A percentile compares a stretch with the other conserved stretches of the same genome.
These are phyloP conservation scores for Ptychoptera contaminata DNA, from an alignment of 2,888 invertebrate genomes.

Conservation along the genomic window DNA sequence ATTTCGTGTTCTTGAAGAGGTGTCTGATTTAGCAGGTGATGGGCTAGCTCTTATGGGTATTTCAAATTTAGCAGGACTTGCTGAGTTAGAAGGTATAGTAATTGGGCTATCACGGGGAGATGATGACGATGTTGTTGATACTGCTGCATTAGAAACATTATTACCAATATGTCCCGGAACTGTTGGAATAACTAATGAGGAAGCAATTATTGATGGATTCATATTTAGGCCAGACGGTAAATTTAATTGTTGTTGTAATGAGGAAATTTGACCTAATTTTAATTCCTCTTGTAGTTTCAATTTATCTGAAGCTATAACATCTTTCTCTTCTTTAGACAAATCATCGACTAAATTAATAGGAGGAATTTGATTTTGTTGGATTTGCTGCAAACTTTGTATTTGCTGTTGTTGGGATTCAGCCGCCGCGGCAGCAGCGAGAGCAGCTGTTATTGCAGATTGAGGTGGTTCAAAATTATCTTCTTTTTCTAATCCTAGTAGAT, in stretches of 20 bases:
- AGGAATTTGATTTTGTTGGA: not conserved
- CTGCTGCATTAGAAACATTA: constrained; percentile 11
- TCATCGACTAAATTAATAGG: not conserved
- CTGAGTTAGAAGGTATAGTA: constrained; percentile 28
- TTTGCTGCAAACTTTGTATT: constrained; percentile 9
- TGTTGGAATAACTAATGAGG: constrained; percentile 17
- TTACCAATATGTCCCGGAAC: constrained; percentile 4
- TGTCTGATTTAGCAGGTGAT: constrained; percentile 40
- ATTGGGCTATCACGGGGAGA: constrained; percentile 30
- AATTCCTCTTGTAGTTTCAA: constrained; percentile 19
- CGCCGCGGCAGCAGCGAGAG: not conserved
- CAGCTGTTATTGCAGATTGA: constrained; percentile 26
- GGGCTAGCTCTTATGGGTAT: constrained; percentile 41
- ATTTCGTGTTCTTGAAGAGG: constrained; percentile 38
- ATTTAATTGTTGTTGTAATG: constrained; percentile 26
- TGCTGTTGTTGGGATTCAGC: constrained; percentile 8
- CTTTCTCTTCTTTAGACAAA: too few relatives aligned
- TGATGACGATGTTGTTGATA: constrained; percentile 16
- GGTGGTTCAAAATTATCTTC: constrained; percentile 48
- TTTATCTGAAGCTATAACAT: constrained; percentile 16
- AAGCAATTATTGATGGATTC: constrained; percentile 29
- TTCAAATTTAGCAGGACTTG: constrained; percentile 35
- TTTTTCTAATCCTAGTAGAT: constrained; percentile 56
- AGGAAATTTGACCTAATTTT: constrained; percentile 11
- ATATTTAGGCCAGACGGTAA: constrained; percentile 30